Evolutionary conservation across 1,140 invertebrate species (phyloP), one percentile per base, ranked within the genome.

Genomic region (Drosophila paulistorum): DNA sequence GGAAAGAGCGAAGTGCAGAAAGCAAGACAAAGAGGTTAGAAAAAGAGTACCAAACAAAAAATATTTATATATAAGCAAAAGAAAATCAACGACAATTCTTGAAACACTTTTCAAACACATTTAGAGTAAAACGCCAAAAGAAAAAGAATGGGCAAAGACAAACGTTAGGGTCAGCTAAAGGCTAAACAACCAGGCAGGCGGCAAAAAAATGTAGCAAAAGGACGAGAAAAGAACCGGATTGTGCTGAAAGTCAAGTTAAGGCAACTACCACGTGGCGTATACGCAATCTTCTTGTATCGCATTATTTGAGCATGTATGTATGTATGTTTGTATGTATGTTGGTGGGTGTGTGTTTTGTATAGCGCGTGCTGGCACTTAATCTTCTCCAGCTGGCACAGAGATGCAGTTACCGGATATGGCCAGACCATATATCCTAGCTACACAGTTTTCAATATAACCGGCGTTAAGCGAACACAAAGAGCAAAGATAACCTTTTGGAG

Each of bases 31-130:
- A 54, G 59, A 39, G 54, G 57, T 59, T 68, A 62, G 60, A 45
- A 65, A 39, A 33, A 7, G 41, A 63, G 30, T 7, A 7, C 30
- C 23, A 4, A 57, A 37, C 37, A 42, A 64, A 62, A 45, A 71
- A 30, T 1, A 30, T 7, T 5, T 30, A 7, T 30, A 30, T 30
- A 30, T 30, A 30, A 30, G 30, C 30, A 30, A 11, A 55, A 30
- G 65, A 70, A 73, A 87, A 83, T 77, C 83, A 86, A 72, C 76
- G 70, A 78, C 84, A 74, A 77, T 83, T 83, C 74, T 79, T 41
- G 59, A 77, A 83, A 80, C 83, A 74, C 81, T 89, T 87, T 87
- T 80, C 83, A 87, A 87, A 83, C 84, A 77, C 77, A 87, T 87
- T 87, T 87, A 83, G 76, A 89, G 61, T 37, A 41, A 65, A 71